Conservation (phyloP, 2,113 vertebrate species). For the Dromiciops gliroides region DNA sequence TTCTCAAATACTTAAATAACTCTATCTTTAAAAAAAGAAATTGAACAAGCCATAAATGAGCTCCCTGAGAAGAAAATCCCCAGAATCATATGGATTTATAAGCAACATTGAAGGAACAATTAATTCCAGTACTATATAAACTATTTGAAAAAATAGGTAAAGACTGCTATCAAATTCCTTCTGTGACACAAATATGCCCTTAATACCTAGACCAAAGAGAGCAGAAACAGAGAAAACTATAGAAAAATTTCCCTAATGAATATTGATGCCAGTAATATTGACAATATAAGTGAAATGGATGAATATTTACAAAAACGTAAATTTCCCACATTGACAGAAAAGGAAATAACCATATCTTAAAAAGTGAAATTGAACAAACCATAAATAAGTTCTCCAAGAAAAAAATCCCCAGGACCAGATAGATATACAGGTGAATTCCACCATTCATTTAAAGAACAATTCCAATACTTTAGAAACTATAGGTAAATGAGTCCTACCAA, state of each 20-base stretch:
- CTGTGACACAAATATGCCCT: background rate
- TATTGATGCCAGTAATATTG: background rate
- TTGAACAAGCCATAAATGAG: background rate
- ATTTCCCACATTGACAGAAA: background rate
- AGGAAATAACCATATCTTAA: background rate
- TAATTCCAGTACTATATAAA: background rate
- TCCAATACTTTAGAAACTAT: background rate
- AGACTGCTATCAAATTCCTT: background rate
- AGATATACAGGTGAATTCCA: background rate
- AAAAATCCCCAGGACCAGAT: background rate
- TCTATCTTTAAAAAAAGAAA: background rate
- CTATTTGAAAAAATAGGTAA: background rate
- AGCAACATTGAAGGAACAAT: background rate
- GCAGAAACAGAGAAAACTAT: background rate
- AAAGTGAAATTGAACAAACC: background rate
- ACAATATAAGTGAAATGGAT: background rate
- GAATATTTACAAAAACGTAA: background rate
- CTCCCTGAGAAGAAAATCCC: background rate
- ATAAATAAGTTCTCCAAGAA: background rate
- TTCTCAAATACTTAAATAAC: background rate
- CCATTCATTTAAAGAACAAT: background rate
- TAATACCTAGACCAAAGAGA: background rate
- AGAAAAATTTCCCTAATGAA: background rate
- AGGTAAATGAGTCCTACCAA: background rate
- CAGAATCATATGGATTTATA: background rate